These are phyloP conservation scores for Stichodactyla helianthus DNA, from an alignment of 64 coral and sea anemone genomes.

Conservation along the genomic window DNA sequence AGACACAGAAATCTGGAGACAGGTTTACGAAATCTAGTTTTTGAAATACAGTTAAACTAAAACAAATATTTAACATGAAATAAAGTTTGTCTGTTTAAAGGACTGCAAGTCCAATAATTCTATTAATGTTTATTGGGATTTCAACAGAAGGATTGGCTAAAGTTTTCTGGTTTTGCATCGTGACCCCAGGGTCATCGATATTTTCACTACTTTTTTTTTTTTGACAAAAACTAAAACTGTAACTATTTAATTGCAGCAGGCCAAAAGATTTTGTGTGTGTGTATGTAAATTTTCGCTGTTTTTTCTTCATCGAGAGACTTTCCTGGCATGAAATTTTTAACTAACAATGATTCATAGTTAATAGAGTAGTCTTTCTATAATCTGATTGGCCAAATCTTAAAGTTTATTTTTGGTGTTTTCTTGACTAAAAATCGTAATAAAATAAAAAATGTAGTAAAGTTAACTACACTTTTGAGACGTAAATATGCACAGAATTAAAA, in stretches of 20 bases:
- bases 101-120: neutral
- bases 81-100: neutral
- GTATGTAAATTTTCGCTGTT: neutral
- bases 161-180: neutral
- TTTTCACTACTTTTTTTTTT: neutral
- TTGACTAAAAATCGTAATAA: neutral
- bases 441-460: neutral
- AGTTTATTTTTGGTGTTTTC: neutral
- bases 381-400: neutral
- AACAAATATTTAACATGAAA: neutral
- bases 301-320: neutral
- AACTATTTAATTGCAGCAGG: neutral
- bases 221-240: neutral
- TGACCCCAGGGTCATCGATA: neutral
- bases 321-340: neutral
- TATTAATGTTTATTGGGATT: neutral
- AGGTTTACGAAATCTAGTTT: neutral
- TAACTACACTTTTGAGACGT: neutral
- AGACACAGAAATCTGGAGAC: neutral
- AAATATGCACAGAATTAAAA: slow-evolving; percentile 7
- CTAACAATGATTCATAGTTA: neutral
- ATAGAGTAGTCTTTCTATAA: neutral
- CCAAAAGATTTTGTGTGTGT: neutral
- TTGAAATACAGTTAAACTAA: neutral
- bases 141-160: neutral